Base-by-base conservation (phyloP, 1,140 invertebrate species). In the Spodoptera frugiperda region DNA sequence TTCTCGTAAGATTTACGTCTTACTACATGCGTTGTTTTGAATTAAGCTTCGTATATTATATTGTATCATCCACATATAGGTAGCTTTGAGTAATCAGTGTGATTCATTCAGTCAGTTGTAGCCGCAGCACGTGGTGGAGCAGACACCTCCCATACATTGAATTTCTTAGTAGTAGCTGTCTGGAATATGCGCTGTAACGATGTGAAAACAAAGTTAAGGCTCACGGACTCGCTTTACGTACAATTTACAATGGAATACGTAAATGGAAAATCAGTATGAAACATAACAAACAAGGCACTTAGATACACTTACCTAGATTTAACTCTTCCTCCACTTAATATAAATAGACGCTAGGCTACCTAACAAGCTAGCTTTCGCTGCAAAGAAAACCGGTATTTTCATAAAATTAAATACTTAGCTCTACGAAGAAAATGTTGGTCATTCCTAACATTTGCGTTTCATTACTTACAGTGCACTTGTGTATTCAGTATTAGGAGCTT, bases 51-150 rank as follows among this genome's bases (percentile, higher is more conserved):
- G 10, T 19, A 57, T 25, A 73, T 57, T 72, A 48, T 49, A 59
- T 46, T 48, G 3, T 48, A 19, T 67, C 63, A 67, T 67, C 14
- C 44, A 49, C 4, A 14, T 14, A 25, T 10, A n/a, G 19, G 30
- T 51, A 68, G 57, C 49, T 81, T 63, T 76, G 76, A 78, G 63
- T 72, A 78, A 77, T 75, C 65, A 67, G 54, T 61, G 44, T 78
- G 76, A 81, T 81, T 78, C 76, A 81, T 81, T 76, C 48, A 67
- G 54, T 76, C 48, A 67, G 54, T 57, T 67, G 48, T 44, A 46
- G 74, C 55, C 51, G 3, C 12, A 67, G 49, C 74, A 76, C 74
- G 74, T 76, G 74, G 46, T 67, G 61, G 0, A 44, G 5, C 12
- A 33, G 21, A 74, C 71, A 53, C 51, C 67, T 70, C 67, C 68